Conservation (phyloP, 2,888 invertebrate genomes). For the Lasius fuliginosus region DNA sequence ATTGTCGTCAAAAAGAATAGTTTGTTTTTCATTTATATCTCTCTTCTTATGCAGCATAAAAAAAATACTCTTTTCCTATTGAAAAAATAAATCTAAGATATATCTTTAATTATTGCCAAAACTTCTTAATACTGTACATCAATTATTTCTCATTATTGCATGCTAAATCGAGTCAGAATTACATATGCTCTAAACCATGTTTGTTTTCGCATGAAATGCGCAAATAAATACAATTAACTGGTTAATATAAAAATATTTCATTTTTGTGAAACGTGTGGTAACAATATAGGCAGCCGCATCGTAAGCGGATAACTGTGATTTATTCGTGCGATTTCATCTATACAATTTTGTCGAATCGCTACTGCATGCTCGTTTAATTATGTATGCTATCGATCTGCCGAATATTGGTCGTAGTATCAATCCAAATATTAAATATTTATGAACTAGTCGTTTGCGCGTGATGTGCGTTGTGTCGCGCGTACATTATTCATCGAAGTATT, state of each 20-base stretch:
- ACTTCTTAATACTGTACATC: not conserved
- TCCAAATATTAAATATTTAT: slow-evolving; percentile 57
- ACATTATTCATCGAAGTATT: slow-evolving; percentile 29
- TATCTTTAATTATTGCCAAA: not conserved
- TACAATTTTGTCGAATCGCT: slow-evolving; percentile 47
- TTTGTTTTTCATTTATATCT: not conserved
- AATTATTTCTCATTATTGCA: not conserved
- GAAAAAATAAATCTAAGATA: not conserved
- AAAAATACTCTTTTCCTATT: not conserved
- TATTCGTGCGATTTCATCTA: slow-evolving; percentile 50
- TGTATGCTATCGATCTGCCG: slow-evolving; percentile 49
- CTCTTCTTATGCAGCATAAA: not conserved
- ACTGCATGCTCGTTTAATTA: slow-evolving; percentile 42
- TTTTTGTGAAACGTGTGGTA: slow-evolving; percentile 30
- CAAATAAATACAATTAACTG: slow-evolving; percentile 42
- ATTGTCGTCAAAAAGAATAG: not conserved
- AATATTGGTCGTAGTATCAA: slow-evolving; percentile 50
- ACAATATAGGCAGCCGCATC: not conserved
- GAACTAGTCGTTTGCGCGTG: slow-evolving; percentile 41
- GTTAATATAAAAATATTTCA: slow-evolving; percentile 44
- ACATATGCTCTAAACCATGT: not conserved
- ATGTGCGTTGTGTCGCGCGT: not conserved
- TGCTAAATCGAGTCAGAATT: slow-evolving; percentile 15
- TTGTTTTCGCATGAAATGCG: not conserved
- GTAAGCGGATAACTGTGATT: slow-evolving; percentile 56